phyloP scores from a whole-genome alignment of 2,888 invertebrate species.

The Sminthurinus aureus region DNA sequence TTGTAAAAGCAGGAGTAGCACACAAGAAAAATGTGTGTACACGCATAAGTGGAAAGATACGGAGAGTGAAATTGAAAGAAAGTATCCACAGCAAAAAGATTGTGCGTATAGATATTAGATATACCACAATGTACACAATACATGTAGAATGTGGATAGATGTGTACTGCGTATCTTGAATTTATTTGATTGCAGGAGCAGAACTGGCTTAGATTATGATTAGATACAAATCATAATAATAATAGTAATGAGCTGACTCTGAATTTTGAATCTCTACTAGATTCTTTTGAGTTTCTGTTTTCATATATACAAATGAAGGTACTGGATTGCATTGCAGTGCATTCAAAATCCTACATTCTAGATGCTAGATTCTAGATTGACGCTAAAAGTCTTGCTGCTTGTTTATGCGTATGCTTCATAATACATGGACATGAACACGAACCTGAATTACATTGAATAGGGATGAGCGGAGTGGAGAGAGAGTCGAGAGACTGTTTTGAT shows the following conservation, averaged over 20 bases:
- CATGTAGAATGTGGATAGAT: neutral
- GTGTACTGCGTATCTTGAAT: neutral
- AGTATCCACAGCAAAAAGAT: neutral
- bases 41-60: neutral
- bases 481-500: neutral
- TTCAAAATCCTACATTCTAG: too few relatives aligned
- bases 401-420: too few relatives aligned
- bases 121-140: neutral
- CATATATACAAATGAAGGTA: too few relatives aligned
- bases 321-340: too few relatives aligned
- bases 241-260: neutral
- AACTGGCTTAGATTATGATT: neutral
- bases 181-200: neutral
- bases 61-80: conserved; percentile 12
- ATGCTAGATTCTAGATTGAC: too few relatives aligned
- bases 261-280: too few relatives aligned
- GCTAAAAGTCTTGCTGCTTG: too few relatives aligned
- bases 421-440: too few relatives aligned
- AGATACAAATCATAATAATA: neutral
- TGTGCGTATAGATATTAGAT: neutral
- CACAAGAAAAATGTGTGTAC: neutral
- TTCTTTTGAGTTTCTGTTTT: too few relatives aligned
- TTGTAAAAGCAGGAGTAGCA: too few relatives aligned
- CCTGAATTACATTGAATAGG: too few relatives aligned
- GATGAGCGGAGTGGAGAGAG: neutral